These are phyloP conservation scores for Lacerta viridis DNA, from an alignment of 2,797 vertebrate species.

Conservation along the genomic window DNA sequence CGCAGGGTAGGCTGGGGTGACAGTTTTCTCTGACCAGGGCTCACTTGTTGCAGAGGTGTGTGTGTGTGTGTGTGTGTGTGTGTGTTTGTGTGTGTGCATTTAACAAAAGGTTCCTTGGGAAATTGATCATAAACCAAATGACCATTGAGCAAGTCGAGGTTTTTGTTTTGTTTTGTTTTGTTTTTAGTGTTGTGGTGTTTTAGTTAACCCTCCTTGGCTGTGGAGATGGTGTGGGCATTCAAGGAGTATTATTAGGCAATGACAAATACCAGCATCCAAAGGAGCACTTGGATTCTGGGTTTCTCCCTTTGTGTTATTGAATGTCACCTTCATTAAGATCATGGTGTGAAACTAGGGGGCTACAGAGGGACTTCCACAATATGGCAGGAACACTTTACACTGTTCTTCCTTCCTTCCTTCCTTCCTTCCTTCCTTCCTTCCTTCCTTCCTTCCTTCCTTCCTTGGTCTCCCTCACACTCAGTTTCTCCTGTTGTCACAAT, in stretches of 20 bases:
- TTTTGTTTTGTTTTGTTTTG: not conserved
- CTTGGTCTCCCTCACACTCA: not conserved
- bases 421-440: not conserved
- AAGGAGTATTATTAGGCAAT: not conserved
- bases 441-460: not conserved
- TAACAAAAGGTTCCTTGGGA: not conserved
- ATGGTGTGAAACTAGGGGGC: not conserved
- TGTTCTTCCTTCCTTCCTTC: not conserved
- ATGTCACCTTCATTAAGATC: not conserved
- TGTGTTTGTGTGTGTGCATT: not conserved
- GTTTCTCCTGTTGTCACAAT: not conserved
- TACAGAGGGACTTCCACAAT: not conserved
- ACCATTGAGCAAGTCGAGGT: too few relatives aligned
- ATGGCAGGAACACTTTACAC: not conserved
- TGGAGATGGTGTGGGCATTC: not conserved
- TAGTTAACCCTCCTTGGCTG: not conserved
- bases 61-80: too few relatives aligned
- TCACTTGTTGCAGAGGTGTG: conserved; percentile 6
- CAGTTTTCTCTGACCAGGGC: too few relatives aligned
- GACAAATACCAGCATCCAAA: not conserved
- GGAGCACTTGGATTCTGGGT: not conserved
- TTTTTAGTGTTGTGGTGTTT: not conserved
- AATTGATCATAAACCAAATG: not conserved
- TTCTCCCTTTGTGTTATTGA: not conserved
- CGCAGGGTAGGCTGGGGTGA: not conserved